phyloP scores from a whole-genome alignment of 92 coral and sea anemone species.

The Zoanthus gigantus region DNA sequence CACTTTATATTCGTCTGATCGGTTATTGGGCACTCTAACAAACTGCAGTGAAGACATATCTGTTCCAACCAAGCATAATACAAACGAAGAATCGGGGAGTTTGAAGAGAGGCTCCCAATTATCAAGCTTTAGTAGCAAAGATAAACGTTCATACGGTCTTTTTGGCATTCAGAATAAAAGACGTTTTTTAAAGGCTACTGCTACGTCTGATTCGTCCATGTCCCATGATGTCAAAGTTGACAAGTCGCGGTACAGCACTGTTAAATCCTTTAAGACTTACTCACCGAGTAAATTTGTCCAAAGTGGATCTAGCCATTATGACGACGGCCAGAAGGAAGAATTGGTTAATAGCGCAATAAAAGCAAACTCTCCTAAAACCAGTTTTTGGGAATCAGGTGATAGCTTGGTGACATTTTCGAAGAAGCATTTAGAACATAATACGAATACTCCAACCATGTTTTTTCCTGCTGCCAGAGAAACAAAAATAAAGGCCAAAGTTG shows the following conservation, averaged over 20 bases:
- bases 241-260: not conserved
- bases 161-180: conserved; percentile 13
- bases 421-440: not conserved
- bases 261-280: conserved; percentile 6
- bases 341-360: not conserved
- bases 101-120: not conserved
- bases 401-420: not conserved
- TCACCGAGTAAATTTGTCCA: not conserved
- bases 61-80: not conserved
- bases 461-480: not conserved
- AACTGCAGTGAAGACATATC: not conserved
- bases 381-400: not conserved
- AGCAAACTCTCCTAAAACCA: not conserved
- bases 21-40: not conserved
- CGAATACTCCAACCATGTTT: not conserved
- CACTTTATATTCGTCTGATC: not conserved
- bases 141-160: conserved; percentile 5
- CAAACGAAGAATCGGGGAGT: not conserved
- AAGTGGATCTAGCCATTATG: not conserved
- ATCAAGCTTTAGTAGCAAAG: conserved; percentile 3
- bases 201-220: not conserved
- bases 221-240: not conserved
- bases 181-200: not conserved
- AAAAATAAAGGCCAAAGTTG: not conserved
- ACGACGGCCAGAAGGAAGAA: not conserved